A percentile compares a stretch with the other conserved stretches of the same genome.
Evolutionary conservation across 2,888 invertebrate genomes (phyloP).

Genomic region (Rhogogaster chlorosoma): DNA sequence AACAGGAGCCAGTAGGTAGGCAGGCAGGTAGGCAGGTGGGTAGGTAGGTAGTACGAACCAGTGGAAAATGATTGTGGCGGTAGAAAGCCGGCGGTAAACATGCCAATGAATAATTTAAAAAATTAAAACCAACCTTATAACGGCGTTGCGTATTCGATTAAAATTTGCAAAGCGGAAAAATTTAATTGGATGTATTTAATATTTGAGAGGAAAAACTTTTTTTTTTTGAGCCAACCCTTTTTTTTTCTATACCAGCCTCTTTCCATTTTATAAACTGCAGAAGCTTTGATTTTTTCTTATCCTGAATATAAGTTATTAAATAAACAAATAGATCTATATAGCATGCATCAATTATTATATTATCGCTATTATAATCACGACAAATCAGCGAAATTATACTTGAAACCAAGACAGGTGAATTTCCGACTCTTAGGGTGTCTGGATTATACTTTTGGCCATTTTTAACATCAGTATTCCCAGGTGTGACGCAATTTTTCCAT

Average conservation of each 20-base stretch:
- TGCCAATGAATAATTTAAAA: conserved; percentile 15
- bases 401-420: neutral
- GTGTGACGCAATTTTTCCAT: neutral
- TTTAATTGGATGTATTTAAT: neutral
- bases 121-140: conserved; percentile 17
- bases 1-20: neutral
- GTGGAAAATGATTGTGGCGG: neutral
- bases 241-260: neutral
- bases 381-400: neutral
- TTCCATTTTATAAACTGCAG: neutral
- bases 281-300: neutral
- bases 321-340: neutral
- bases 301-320: too few species aligned
- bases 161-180: conserved; percentile 7
- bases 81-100: conserved; percentile 5
- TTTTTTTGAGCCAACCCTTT: neutral
- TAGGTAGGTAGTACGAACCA: neutral
- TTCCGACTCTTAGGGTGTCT: neutral
- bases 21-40: neutral
- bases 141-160: neutral
- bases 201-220: neutral
- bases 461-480: neutral
- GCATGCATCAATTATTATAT: too few species aligned
- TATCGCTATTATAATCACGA: too few species aligned
- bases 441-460: neutral